These are phyloP conservation scores for Drosophila grimshawi DNA, from an alignment of 1,140 invertebrate species.

Conservation along the genomic window DNA sequence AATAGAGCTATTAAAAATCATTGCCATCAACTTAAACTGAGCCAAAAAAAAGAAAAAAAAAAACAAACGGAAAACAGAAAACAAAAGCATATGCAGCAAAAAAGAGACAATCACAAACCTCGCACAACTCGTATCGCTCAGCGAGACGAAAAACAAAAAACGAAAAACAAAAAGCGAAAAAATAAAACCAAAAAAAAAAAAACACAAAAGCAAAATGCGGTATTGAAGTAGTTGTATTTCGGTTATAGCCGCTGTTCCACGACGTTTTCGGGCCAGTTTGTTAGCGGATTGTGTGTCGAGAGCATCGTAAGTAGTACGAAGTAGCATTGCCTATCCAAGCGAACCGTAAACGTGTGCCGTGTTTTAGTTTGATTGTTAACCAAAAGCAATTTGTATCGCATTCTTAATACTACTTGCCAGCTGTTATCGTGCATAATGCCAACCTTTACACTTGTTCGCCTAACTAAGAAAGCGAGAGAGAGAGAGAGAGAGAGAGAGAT, in stretches of 20 bases:
- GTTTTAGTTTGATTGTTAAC: too few relatives aligned
- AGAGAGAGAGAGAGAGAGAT: background rate
- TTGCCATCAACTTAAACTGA: constrained; percentile 7
- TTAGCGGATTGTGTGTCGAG: constrained; percentile 66
- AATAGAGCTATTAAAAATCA: constrained; percentile 48
- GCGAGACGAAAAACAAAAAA: constrained; percentile 23
- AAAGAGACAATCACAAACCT: constrained; percentile 24
- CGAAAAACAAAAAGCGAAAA: constrained; percentile 18
- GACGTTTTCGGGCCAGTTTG: constrained; percentile 63
- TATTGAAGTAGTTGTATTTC: constrained; percentile 43
- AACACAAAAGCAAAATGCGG: background rate
- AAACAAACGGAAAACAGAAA: background rate
- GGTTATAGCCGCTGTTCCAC: constrained; percentile 63
- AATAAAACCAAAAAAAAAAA: background rate
- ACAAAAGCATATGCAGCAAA: constrained; percentile 5
- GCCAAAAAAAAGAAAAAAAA: constrained; percentile 17
- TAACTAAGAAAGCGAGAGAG: background rate
- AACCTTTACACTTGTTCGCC: background rate
- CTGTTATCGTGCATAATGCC: constrained; percentile 24
- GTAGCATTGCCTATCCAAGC: background rate
- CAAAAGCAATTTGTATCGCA: constrained; percentile 5
- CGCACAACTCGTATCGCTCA: constrained; percentile 43
- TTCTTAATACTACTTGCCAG: background rate
- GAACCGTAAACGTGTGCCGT: background rate
- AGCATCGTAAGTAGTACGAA: constrained; percentile 70